Base-by-base conservation (phyloP, 2,888 invertebrate species). In the Sinopyrophorus schimmeli region DNA sequence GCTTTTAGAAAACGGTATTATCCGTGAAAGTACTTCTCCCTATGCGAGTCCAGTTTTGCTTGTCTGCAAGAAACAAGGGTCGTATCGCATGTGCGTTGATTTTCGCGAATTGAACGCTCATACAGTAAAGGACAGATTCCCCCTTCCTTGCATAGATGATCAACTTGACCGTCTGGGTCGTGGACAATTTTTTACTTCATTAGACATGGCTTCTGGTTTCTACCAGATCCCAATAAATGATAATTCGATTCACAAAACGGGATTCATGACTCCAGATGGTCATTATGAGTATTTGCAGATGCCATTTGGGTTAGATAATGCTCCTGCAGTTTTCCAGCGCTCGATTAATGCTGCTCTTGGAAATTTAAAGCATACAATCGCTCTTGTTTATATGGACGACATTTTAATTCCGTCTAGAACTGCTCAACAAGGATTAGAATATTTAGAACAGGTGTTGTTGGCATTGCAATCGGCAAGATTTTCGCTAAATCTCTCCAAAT, bases 251-350 rank as follows among this genome's bases (percentile, higher is more conserved):
- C 47, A 44, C 3, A 63, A 60, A 20, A 67, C 64, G 0, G 67
- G 59, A 1, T 62, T 65, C 18, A 58, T 60, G 1, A 71, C 66
- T 1, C 63, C 63, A 0, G 64, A 66, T 14, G 67, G 68, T 1
- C 55, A 68, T 5, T 71, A 54, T 38, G 66, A 72, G 54, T 67
- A 62, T 38, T 21, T 57, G 1, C 47, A 60, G 0, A 63, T 70
- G 64, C 64, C 68, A 1, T 73, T 70, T 47, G 70, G 69, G 1
- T 42, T 69, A 1, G 48, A 60, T 1, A 68, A 68, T 34, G 65
- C 68, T 0, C 65, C 67, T 1, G 59, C 60, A n/a, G 62, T 62
- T 3, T 72, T 67, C 47, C 65, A 68, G 37, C 42, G 63, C 3
- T 47, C 61, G 10, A 62, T 68, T 15, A 47, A 56, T 16, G 24